phyloP scores from a whole-genome alignment of 2,113 vertebrate genomes.

The Phyllopteryx taeniolatus region DNA sequence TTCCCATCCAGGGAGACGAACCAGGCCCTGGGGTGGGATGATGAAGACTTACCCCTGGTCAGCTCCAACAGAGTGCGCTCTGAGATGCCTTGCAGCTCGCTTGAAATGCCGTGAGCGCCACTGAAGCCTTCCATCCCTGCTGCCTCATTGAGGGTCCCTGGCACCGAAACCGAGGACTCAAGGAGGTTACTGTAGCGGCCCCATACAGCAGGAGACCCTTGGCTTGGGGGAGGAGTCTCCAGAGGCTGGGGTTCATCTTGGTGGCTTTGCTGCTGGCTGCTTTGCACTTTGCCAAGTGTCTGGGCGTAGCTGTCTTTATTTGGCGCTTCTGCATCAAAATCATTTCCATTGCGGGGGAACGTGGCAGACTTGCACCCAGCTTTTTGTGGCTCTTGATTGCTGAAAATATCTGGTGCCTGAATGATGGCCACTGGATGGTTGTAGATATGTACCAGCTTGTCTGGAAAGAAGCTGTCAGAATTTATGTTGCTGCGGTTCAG shows the following conservation, averaged over 20 bases:
- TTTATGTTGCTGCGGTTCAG: slow-evolving; percentile 72
- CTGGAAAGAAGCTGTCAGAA: slow-evolving; percentile 74
- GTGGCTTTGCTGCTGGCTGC: slow-evolving; percentile 70
- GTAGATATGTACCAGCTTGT: slow-evolving; percentile 87
- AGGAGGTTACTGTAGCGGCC: slow-evolving; percentile 84
- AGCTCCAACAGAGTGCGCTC: slow-evolving; percentile 89
- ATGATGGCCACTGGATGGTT: slow-evolving; percentile 85
- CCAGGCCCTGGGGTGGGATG: slow-evolving; percentile 86
- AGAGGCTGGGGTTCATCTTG: slow-evolving; percentile 75
- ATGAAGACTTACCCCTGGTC: slow-evolving; percentile 83
- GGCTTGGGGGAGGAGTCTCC: slow-evolving; percentile 77
- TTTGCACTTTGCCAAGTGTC: slow-evolving; percentile 83
- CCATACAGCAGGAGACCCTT: slow-evolving; percentile 78
- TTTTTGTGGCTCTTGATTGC: slow-evolving; percentile 75
- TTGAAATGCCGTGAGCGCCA: slow-evolving; percentile 37
- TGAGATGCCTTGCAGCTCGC: slow-evolving; percentile 91
- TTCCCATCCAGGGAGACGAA: slow-evolving; percentile 94
- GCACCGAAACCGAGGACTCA: slow-evolving; percentile 93
- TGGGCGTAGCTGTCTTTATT: slow-evolving; percentile 82
- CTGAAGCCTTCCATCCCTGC: slow-evolving; percentile 85
- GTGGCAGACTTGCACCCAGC: slow-evolving; percentile 83
- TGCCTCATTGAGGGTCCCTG: slow-evolving; percentile 90
- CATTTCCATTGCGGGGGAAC: slow-evolving; percentile 79
- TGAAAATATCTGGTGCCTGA: slow-evolving; percentile 83
- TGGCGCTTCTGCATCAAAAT: slow-evolving; percentile 77